Conservation (phyloP, 2,797 vertebrate genomes). For the Hydrocynus forskahlii region DNA sequence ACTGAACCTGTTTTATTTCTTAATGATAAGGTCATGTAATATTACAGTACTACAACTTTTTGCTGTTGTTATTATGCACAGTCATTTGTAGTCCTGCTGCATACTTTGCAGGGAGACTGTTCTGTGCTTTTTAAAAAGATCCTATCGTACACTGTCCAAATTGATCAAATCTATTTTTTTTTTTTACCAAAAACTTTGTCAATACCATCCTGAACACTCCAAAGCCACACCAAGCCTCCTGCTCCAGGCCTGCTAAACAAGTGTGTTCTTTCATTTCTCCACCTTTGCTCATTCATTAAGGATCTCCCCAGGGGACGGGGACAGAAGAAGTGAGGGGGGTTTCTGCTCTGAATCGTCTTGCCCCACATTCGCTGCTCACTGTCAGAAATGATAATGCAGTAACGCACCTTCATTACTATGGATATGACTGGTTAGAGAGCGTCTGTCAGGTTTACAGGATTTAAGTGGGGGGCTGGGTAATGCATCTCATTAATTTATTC, state of each 20-base stretch:
- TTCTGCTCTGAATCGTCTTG: conserved; percentile 33
- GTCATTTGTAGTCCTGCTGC: no score
- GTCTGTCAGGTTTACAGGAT: conserved; percentile 46
- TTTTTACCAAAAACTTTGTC: no score
- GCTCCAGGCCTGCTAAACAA: neutral
- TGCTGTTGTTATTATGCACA: no score
- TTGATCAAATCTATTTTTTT: no score
- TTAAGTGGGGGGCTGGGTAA: conserved; percentile 35
- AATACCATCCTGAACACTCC: neutral
- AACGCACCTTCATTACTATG: conserved; percentile 49
- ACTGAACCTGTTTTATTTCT: no score
- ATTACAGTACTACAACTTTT: no score
- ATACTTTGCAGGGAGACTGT: no score
- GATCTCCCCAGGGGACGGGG: conserved; percentile 18
- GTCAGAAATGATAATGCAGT: conserved; percentile 43
- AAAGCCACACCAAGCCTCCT: conserved; percentile 14
- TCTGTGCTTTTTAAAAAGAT: no score
- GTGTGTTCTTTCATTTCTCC: conserved; percentile 16
- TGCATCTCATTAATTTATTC: conserved; percentile 20
- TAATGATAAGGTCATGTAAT: no score
- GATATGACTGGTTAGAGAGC: conserved; percentile 28
- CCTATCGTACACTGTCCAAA: no score
- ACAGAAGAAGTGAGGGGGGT: conserved; percentile 10
- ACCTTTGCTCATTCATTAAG: conserved; percentile 34
- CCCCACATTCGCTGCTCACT: conserved; percentile 40